Percentiles rank a stretch among this genome's conserved stretches.
phyloP scores from a whole-genome alignment of 2,888 invertebrate genomes.

The Melinaea marsaeus region DNA sequence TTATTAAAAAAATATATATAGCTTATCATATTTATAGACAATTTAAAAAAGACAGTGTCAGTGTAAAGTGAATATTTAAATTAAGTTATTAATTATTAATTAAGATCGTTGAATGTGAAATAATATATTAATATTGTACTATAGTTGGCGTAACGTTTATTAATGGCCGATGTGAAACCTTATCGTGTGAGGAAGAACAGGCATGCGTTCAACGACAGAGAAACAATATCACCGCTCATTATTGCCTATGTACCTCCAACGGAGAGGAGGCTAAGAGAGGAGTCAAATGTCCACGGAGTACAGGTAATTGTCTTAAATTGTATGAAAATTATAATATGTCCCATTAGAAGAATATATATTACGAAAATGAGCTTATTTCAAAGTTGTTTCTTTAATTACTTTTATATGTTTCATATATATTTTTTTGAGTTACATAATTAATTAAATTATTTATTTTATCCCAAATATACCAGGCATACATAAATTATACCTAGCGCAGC shows the following conservation, averaged over 20 bases:
- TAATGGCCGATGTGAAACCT: conserved; percentile 64
- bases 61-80: too few relatives aligned
- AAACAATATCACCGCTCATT: conserved; percentile 69
- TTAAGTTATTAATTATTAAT: too few relatives aligned
- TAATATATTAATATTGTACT: conserved; percentile 6
- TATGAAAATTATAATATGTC: background rate
- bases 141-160: conserved; percentile 47
- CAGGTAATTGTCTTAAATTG: conserved; percentile 63
- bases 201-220: conserved; percentile 70
- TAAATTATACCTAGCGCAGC: background rate
- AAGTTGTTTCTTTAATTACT: background rate
- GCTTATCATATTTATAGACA: too few relatives aligned
- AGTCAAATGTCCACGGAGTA: conserved; percentile 79
- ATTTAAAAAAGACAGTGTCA: too few relatives aligned
- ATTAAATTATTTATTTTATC: background rate
- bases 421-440: background rate
- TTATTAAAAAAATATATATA: too few relatives aligned
- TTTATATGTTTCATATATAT: background rate
- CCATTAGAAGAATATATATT: background rate
- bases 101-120: background rate
- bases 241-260: conserved; percentile 83
- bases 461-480: background rate
- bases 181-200: conserved; percentile 80
- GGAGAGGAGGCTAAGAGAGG: conserved; percentile 79
- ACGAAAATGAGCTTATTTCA: too few relatives aligned